Percentiles rank a stretch among this genome's conserved stretches.
These are phyloP conservation scores for rabbit (Oryctolagus cuniculus) DNA, from an alignment of 2,113 vertebrate species.

Conservation along the genomic window DNA sequence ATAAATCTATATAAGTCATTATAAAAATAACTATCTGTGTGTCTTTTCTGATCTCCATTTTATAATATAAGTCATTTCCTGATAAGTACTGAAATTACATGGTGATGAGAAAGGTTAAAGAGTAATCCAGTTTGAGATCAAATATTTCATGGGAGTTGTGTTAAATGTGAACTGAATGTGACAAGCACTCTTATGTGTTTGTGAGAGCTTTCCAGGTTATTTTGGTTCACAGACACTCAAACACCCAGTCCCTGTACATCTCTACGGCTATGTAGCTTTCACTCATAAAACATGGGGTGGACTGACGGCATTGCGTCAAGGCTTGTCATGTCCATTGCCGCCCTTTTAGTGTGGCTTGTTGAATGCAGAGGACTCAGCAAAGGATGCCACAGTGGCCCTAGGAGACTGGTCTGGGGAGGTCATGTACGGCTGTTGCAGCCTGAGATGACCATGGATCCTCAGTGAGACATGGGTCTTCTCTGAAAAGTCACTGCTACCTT, in stretches of 20 bases:
- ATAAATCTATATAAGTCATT: background rate
- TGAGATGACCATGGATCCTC: no score
- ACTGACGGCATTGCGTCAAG: background rate
- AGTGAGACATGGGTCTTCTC: accelerated
- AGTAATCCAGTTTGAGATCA: accelerated
- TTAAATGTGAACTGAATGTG: accelerated
- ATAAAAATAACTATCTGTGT: background rate
- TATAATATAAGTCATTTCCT: background rate
- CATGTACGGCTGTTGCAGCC: accelerated
- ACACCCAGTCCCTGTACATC: accelerated
- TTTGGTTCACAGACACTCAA: no score
- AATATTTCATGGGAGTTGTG: accelerated
- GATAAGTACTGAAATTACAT: background rate
- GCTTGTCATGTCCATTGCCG: accelerated
- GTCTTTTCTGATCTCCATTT: background rate
- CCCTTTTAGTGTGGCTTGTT: background rate
- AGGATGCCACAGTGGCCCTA: accelerated
- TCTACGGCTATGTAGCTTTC: no score
- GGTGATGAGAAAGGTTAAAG: background rate
- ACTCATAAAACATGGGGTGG: accelerated
- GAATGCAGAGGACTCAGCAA: accelerated
- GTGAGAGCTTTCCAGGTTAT: background rate
- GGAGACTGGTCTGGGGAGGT: background rate
- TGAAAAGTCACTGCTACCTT: background rate
- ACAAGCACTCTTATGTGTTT: accelerated